These are phyloP conservation scores for Bombus confusus DNA, from an alignment of 1,140 invertebrate genomes.

Conservation along the genomic window DNA sequence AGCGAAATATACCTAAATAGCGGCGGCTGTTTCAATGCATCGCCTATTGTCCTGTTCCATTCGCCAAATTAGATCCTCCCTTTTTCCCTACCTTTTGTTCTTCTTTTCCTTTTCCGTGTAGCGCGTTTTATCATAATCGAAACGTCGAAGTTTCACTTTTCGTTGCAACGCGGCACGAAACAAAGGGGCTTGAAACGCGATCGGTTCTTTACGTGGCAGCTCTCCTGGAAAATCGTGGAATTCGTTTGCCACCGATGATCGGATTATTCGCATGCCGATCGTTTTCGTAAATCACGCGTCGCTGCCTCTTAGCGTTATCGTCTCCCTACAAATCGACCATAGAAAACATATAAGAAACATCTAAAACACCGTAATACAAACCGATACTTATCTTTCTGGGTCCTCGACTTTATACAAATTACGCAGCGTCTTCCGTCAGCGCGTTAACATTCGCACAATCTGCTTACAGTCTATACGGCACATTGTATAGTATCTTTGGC, in stretches of 20 bases:
- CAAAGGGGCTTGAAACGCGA: neutral
- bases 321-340: neutral
- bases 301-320: neutral
- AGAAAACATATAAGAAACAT: too few relatives aligned
- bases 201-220: neutral
- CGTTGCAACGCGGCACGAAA: neutral
- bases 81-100: neutral
- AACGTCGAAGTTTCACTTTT: neutral
- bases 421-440: too few relatives aligned
- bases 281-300: neutral
- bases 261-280: neutral
- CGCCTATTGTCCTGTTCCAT: constrained; percentile 1
- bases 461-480: too few relatives aligned
- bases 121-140: neutral
- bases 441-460: neutral
- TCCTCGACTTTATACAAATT: too few relatives aligned
- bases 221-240: neutral
- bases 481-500: too few relatives aligned
- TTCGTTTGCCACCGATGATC: neutral
- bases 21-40: constrained; percentile 12
- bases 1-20: constrained; percentile 58
- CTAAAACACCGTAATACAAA: too few relatives aligned
- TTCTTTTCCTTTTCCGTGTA: neutral
- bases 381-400: too few relatives aligned
- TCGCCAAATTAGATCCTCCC: constrained; percentile 37